phyloP scores from a whole-genome alignment of 2,888 invertebrate species.

The Lasioglossum vierecki region DNA sequence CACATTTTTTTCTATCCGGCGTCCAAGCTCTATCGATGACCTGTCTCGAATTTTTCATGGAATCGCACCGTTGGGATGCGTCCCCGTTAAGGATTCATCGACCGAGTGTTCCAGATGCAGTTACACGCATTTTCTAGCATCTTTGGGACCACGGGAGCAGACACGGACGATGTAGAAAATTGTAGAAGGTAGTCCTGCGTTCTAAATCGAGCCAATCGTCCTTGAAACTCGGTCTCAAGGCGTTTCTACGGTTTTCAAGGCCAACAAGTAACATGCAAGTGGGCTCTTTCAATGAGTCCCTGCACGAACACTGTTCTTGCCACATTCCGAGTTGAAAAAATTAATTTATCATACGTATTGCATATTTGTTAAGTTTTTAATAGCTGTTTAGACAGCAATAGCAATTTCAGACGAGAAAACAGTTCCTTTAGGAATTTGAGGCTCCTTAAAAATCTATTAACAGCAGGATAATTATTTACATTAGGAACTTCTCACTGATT shows the following conservation, averaged over 20 bases:
- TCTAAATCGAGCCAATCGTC: background rate
- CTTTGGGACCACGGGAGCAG: background rate
- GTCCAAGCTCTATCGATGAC: background rate
- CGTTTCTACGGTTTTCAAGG: background rate
- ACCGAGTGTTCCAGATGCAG: background rate
- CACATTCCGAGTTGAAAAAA: background rate
- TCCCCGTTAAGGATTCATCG: background rate
- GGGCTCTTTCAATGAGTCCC: background rate
- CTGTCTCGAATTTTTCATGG: slow-evolving; percentile 1
- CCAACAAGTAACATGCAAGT: background rate
- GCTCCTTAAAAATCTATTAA: background rate
- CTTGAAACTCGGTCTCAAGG: background rate
- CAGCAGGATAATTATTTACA: no score
- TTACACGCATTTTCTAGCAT: background rate
- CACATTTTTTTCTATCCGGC: background rate
- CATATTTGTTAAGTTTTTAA: background rate
- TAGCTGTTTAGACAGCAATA: background rate
- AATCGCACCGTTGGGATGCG: background rate
- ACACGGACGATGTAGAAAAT: background rate
- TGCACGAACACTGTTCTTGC: background rate
- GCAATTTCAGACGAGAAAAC: background rate
- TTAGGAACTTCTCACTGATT: no score
- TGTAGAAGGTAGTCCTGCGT: background rate
- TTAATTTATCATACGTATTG: background rate
- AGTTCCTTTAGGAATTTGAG: background rate